A percentile compares a stretch with the other conserved stretches of the same genome.
Conservation (phyloP, 2,888 invertebrate species). For the Furcula furcula region DNA sequence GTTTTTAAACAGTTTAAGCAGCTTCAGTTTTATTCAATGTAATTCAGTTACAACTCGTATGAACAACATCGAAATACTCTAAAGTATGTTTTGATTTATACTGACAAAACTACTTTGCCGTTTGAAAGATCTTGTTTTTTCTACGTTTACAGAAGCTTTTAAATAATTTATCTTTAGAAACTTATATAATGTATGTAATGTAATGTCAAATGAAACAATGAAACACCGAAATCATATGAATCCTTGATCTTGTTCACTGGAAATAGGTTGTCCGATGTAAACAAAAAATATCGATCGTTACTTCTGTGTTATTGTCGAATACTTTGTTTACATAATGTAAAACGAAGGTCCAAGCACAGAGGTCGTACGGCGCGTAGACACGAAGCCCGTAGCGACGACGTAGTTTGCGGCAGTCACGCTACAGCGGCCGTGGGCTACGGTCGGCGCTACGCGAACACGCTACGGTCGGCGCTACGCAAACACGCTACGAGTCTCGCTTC, state of each 20-base stretch:
- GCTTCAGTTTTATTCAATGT: no score
- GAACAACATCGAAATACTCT: no score
- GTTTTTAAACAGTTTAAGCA: no score
- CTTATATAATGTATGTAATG: no score
- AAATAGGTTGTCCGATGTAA: constrained; percentile 23
- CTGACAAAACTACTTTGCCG: no score
- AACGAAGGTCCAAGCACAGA: constrained; percentile 43
- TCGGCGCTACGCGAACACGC: constrained; percentile 50
- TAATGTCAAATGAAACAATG: no score
- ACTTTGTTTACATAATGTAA: constrained; percentile 71
- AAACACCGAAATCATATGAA: no score
- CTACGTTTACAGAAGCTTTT: no score
- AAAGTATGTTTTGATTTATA: no score
- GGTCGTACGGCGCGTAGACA: constrained; percentile 23
- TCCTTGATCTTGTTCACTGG: constrained; percentile 27
- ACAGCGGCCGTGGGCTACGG: constrained; percentile 52
- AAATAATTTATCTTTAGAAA: no score
- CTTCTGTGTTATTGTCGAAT: constrained; percentile 58
- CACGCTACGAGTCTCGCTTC: constrained; percentile 42
- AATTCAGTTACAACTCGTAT: no score
- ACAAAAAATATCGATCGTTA: constrained; percentile 45
- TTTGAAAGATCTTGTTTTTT: no score
- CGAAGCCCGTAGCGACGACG: constrained; percentile 33
- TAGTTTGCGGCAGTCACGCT: constrained; percentile 74
- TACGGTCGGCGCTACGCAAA: constrained; percentile 51